Evolutionary conservation across 2,888 invertebrate genomes (phyloP), one percentile per base, ranked within the genome.

Genomic region (Vannuccia rotundouncinata): DNA sequence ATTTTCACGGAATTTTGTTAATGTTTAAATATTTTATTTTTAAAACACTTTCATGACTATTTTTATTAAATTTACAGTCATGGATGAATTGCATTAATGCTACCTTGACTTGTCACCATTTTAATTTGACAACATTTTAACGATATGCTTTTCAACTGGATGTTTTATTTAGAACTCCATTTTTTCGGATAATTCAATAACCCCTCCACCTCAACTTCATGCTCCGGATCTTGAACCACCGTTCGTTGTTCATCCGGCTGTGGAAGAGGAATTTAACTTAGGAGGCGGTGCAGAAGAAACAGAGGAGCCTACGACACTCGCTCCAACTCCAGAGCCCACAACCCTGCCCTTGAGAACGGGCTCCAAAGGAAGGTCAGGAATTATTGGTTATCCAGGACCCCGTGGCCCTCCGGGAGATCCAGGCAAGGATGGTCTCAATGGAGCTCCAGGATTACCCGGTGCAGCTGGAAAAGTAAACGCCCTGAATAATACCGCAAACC

Each of bases 351-450:
- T 2, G 66, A 17, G 66, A 5, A 22, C 25, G 31, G 77, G 77
- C 2, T 5, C 59, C n/a, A 5, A n/a, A 29, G 77, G 77, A 27
- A 1, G 13, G 1, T 28, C 60, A 74, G 78, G 78, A 0, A 28
- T 59, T 59, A 59, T 60, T 27, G 79, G 79, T 29, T 29, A 29
- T 1, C 66, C 31, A 74, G 79, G 79, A 28, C 79, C 79, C n/a
- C 29, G 79, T 1, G 79, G 79, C 25, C 74, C 79, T 22, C 1
- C 66, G 0, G 78, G 78, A 60, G 29, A 78, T 28, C 5, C 25
- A 1, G 78, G 78, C 27, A 79, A 81, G 30, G 81, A 82, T 22
- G 84, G 84, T 28, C 59, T 81, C 66, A 79, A 80, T 59, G 82
- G 83, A 22, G 80, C 82, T 29, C 82, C 80, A 73, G 82, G 82